phyloP scores from a whole-genome alignment of 2,888 invertebrate genomes.

The Stegophylla sp. region DNA sequence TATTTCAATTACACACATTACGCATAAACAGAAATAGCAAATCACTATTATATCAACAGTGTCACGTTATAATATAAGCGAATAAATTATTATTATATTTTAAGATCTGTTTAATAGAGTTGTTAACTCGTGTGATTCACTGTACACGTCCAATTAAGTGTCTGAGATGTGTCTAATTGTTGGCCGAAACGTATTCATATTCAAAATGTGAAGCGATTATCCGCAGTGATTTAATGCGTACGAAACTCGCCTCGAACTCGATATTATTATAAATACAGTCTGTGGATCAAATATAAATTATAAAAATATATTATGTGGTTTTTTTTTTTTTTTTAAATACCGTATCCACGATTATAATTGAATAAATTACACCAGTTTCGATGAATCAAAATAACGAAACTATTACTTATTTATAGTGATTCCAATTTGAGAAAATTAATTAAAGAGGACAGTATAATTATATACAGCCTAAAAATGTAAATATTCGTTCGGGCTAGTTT shows the following conservation, averaged over 20 bases:
- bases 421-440: constrained; percentile 38
- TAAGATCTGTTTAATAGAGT: background rate
- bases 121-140: background rate
- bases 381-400: background rate
- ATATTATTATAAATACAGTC: background rate
- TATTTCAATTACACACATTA: no score
- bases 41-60: no score
- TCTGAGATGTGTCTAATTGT: background rate
- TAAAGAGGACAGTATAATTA: background rate
- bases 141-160: background rate
- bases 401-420: constrained; percentile 14
- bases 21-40: no score
- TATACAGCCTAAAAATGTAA: background rate
- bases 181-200: background rate
- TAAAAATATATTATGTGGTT: background rate
- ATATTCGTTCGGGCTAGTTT: constrained; percentile 4
- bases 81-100: background rate
- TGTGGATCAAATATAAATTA: background rate
- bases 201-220: no score
- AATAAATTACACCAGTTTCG: constrained; percentile 31
- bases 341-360: background rate
- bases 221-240: no score
- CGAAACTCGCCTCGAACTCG: no score
- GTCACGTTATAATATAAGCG: background rate
- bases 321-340: background rate